Conservation (phyloP, 2,888 invertebrate genomes). For the Andrena camellia region DNA sequence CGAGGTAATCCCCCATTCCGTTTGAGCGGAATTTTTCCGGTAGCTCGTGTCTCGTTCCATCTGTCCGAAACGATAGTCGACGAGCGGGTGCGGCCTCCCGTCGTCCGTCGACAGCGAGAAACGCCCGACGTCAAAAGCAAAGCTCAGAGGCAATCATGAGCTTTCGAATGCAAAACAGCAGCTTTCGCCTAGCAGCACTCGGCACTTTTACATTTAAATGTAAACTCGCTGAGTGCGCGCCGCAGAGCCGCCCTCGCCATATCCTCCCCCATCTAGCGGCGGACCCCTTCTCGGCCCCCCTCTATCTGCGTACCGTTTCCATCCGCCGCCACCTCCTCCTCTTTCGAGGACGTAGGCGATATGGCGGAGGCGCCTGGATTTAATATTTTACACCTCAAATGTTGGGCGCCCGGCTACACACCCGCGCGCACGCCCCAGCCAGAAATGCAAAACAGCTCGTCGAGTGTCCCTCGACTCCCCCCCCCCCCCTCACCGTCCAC, state of each 20-base stretch:
- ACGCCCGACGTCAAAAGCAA: constrained; percentile 83
- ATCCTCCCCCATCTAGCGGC: constrained; percentile 63
- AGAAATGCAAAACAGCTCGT: constrained; percentile 72
- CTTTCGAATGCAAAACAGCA: constrained; percentile 85
- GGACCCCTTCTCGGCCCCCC: constrained; percentile 58
- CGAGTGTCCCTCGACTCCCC: constrained; percentile 29
- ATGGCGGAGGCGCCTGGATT: constrained; percentile 79
- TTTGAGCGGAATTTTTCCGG: constrained; percentile 65
- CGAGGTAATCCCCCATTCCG: constrained; percentile 68
- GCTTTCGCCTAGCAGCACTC: constrained; percentile 80
- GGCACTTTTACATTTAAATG: constrained; percentile 85
- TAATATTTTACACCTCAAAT: constrained; percentile 86
- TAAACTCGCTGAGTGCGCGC: constrained; percentile 84
- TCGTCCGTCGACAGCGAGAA: constrained; percentile 64
- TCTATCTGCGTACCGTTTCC: constrained; percentile 49
- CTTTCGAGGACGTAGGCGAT: constrained; percentile 75
- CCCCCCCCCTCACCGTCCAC: constrained; percentile 15
- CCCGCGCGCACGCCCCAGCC: constrained; percentile 66
- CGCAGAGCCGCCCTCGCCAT: constrained; percentile 72
- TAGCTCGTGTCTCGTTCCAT: constrained; percentile 32
- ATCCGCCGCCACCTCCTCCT: constrained; percentile 51
- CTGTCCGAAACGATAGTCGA: constrained; percentile 40
- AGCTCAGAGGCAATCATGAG: constrained; percentile 85
- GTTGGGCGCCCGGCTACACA: constrained; percentile 80
- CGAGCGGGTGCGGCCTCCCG: constrained; percentile 31